A percentile compares a stretch with the other conserved stretches of the same genome.
Evolutionary conservation across 1,140 invertebrate genomes (phyloP).

Genomic region (Anoplophora glabripennis): DNA sequence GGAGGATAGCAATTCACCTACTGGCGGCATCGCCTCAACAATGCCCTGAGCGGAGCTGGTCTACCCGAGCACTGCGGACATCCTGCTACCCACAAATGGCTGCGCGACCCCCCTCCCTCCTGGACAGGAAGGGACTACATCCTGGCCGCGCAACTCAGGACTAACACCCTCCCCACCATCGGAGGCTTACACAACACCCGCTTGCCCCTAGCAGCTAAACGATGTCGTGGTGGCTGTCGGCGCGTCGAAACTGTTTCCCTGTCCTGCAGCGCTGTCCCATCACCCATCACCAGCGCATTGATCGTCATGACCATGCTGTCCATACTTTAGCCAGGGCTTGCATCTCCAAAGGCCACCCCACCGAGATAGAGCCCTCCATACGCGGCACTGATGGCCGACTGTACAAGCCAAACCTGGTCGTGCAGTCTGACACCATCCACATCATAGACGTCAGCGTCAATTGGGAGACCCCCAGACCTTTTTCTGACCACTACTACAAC

Average conservation of each 20-base stretch:
- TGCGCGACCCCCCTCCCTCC: background rate
- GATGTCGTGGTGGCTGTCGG: conserved; percentile 14
- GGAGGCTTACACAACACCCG: background rate
- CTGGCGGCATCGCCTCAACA: too few species aligned
- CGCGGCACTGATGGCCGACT: conserved; percentile 9
- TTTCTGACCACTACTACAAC: too few species aligned
- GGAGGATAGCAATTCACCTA: too few species aligned
- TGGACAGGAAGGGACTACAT: conserved; percentile 18
- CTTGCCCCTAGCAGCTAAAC: background rate
- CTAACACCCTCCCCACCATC: conserved; percentile 12
- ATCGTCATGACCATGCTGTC: conserved; percentile 21
- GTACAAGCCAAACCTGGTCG: conserved; percentile 20
- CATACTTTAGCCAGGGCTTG: conserved; percentile 3
- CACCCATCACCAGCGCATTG: conserved; percentile 17
- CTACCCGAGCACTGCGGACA: too few species aligned
- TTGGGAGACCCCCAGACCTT: background rate
- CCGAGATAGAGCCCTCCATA: conserved; percentile 19
- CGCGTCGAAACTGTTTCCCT: conserved; percentile 19
- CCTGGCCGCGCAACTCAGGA: conserved; percentile 20
- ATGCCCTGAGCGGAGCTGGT: too few species aligned
- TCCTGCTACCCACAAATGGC: too few species aligned
- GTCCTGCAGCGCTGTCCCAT: conserved; percentile 25
- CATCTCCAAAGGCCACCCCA: background rate
- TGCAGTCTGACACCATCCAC: background rate
- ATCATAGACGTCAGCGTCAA: conserved; percentile 7